Percentiles rank a stretch among this genome's conserved stretches.
phyloP scores from a whole-genome alignment of 2,888 invertebrate species.

The Empis stercorea region DNA sequence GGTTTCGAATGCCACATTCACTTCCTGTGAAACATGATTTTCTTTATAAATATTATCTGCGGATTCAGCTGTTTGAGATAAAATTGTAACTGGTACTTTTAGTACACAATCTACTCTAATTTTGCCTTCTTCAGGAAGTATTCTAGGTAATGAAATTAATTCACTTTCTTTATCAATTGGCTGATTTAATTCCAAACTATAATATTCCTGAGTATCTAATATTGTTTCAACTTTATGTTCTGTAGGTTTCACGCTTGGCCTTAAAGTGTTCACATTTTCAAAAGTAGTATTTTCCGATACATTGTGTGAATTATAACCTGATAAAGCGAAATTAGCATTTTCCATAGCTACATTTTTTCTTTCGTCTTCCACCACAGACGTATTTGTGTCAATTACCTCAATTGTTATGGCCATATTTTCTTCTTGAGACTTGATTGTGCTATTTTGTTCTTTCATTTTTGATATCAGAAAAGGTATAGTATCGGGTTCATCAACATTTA shows the following conservation, averaged over 20 bases:
- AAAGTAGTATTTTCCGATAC: conserved; percentile 18
- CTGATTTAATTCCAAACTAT: conserved; percentile 18
- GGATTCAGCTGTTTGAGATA: conserved; percentile 45
- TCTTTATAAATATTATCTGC: conserved; percentile 23
- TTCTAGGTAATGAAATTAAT: conserved; percentile 7
- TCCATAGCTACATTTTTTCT: conserved; percentile 12
- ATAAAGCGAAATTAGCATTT: conserved; percentile 17
- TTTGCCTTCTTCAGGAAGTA: conserved; percentile 14
- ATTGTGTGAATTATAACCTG: conserved; percentile 15
- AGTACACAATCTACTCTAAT: conserved; percentile 34
- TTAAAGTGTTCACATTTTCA: conserved; percentile 16
- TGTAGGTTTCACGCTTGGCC: conserved; percentile 12
- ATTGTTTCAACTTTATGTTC: conserved; percentile 13
- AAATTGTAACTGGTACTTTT: conserved; percentile 41
- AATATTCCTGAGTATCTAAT: conserved; percentile 18
- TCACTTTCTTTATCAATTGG: conserved; percentile 22
- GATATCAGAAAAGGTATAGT: too few species aligned
- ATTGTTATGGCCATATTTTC: conserved; percentile 12
- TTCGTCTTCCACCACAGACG: conserved; percentile 10
- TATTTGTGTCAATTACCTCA: conserved; percentile 17
- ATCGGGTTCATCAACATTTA: too few species aligned
- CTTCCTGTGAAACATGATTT: neutral
- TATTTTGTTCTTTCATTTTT: neutral
- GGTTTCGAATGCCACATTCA: too few species aligned
- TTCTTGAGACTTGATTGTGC: conserved; percentile 13